Conservation (phyloP, 2,888 invertebrate genomes). For the Drymonia ruficornis region DNA sequence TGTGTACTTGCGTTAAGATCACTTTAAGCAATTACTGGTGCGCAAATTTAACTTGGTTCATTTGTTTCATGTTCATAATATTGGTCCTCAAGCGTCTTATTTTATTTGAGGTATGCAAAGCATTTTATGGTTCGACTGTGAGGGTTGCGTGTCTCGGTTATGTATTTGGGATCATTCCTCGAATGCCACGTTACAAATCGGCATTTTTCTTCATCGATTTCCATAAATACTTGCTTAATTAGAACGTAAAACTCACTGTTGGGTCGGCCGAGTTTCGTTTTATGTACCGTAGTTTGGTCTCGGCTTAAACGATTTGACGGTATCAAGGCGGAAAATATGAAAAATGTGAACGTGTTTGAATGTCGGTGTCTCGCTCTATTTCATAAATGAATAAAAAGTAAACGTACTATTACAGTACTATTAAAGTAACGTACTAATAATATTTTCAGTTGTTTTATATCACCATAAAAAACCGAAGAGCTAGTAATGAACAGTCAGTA, state of each 20-base stretch:
- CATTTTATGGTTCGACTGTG: conserved; percentile 65
- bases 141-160: conserved; percentile 56
- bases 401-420: background rate
- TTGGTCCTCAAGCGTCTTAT: conserved; percentile 56
- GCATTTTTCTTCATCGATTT: conserved; percentile 48
- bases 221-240: conserved; percentile 48
- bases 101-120: conserved; percentile 63
- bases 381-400: conserved; percentile 9
- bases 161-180: conserved; percentile 49
- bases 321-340: conserved; percentile 24
- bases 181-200: conserved; percentile 47
- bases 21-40: conserved; percentile 26
- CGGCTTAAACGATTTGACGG: conserved; percentile 4
- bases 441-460: background rate
- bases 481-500: no score
- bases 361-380: conserved; percentile 24
- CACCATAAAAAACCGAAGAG: background rate
- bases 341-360: conserved; percentile 17
- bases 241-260: conserved; percentile 42
- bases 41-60: conserved; percentile 52
- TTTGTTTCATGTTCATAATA: conserved; percentile 57
- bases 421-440: no score
- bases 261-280: conserved; percentile 11
- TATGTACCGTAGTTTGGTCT: conserved; percentile 9
- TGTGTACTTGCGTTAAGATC: conserved; percentile 31